Percentiles rank a stretch among this genome's conserved stretches.
Conservation (phyloP, 2,888 invertebrate species). For the Archips crataeganus region DNA sequence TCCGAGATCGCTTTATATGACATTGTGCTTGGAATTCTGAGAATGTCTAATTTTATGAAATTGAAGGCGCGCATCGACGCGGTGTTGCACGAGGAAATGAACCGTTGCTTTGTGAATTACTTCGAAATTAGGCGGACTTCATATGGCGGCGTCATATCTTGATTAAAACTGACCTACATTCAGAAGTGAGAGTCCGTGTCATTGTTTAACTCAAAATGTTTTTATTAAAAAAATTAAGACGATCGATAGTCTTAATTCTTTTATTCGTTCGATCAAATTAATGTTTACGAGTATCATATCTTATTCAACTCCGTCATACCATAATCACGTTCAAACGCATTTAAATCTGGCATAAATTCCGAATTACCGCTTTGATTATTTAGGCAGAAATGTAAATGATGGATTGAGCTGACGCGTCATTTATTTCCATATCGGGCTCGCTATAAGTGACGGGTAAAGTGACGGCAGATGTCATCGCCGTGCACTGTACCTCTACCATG, state of each 20-base stretch:
- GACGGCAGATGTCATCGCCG: conserved; percentile 60
- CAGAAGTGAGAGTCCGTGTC: conserved; percentile 22
- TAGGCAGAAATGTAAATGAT: conserved; percentile 17
- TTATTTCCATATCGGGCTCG: conserved; percentile 52
- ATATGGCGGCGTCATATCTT: conserved; percentile 33
- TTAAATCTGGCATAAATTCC: conserved; percentile 7
- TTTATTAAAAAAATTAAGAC: conserved; percentile 3
- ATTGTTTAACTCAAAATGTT: conserved; percentile 22
- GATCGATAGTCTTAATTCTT: conserved; percentile 27
- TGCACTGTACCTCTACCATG: no score
- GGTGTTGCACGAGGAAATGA: conserved; percentile 28
- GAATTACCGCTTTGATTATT: conserved; percentile 15
- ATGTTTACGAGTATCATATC: background rate
- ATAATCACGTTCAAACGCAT: background rate
- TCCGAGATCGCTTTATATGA: conserved; percentile 38
- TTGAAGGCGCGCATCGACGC: conserved; percentile 29
- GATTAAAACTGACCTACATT: conserved; percentile 40
- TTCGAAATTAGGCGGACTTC: conserved; percentile 30
- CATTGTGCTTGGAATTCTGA: conserved; percentile 43
- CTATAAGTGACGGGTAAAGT: conserved; percentile 48
- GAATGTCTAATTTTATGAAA: conserved; percentile 43
- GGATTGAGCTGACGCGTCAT: conserved; percentile 46
- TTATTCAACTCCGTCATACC: background rate
- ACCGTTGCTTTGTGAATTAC: conserved; percentile 39
- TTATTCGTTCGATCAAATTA: conserved; percentile 24